Conservation (phyloP, 2,888 invertebrate genomes). For the Synanthedon formicaeformis region DNA sequence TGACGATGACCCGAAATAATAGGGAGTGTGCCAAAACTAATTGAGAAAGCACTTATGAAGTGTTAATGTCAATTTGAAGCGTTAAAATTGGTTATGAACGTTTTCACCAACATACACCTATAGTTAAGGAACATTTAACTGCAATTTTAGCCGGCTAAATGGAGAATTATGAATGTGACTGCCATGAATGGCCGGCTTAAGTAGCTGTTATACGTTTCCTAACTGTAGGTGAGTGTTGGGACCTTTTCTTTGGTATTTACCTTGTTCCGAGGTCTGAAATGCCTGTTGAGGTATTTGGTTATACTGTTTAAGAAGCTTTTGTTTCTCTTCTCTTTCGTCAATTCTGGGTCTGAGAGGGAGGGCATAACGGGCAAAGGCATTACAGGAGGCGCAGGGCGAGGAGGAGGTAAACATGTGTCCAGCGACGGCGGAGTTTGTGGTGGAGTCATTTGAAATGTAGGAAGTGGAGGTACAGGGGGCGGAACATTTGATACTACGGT, state of each 20-base stretch:
- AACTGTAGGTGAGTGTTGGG: not conserved
- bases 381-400: slow-evolving; percentile 33
- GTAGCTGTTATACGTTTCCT: not conserved
- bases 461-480: slow-evolving; percentile 40
- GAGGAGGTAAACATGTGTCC: slow-evolving; percentile 17
- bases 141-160: too few relatives aligned
- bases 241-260: slow-evolving; percentile 25
- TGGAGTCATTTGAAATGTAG: slow-evolving; percentile 20
- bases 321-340: slow-evolving; percentile 73
- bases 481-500: slow-evolving; percentile 19
- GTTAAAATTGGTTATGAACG: too few relatives aligned
- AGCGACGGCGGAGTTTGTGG: slow-evolving; percentile 14
- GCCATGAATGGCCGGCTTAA: not conserved
- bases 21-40: too few relatives aligned
- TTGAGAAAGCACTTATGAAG: too few relatives aligned
- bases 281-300: slow-evolving; percentile 84
- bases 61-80: too few relatives aligned
- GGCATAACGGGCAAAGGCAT: slow-evolving; percentile 43
- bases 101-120: too few relatives aligned
- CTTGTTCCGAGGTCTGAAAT: slow-evolving; percentile 74
- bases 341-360: slow-evolving; percentile 72
- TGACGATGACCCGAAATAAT: too few relatives aligned
- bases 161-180: too few relatives aligned
- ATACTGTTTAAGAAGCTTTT: slow-evolving; percentile 88
- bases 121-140: too few relatives aligned